Base-by-base conservation (phyloP, 2,113 vertebrate species). In the Nanorana parkeri region DNA sequence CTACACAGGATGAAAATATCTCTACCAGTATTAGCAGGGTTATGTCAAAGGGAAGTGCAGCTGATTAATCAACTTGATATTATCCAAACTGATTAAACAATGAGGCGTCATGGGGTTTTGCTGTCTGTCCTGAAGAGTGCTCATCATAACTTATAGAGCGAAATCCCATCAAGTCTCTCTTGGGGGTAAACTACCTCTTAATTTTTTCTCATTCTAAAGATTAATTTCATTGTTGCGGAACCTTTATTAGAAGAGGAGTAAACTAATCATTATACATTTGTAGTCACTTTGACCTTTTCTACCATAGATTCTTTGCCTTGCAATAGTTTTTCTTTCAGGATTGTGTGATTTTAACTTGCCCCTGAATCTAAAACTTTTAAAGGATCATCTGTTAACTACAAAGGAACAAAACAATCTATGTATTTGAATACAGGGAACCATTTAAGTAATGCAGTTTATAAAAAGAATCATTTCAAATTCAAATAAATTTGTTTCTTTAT, bases 251-350 rank as follows among this genome's bases (percentile, higher is more conserved):
- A 88, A 91, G 88, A 92, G 93, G 93, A 81, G 87, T 95, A 95
- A 96, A 96, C 95, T 96, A 94, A 95, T 95, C 92, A 93, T 90
- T 87, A 89, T 87, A 90, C 85, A 88, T 93, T 93, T 95, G 93
- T 88, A 92, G 93, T 93, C 93, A 92, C 88, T 93, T 92, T 93
- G 95, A 90, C 93, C 92, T 94, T 92, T 93, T 84, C 84, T 84
- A 86, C 85, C 89, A 87, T 58, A 67, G 80, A 77, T 85, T 61
- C 55, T 61, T 23, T 21, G 41, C 54, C 61, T n/a, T 41, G 58
- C 24, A 29, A 13, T 5, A 58, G 15, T 1, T 11, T 26, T 63
- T 74, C 41, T 75, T 61, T 24, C n/a, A 75, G 13, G 16, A 60
- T 36, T 15, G 11, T 17, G 23, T 41, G 41, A 47, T 47, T 47